These are phyloP conservation scores for Scaptomyza polygonia DNA, from an alignment of 2,888 invertebrate species.

Conservation along the genomic window DNA sequence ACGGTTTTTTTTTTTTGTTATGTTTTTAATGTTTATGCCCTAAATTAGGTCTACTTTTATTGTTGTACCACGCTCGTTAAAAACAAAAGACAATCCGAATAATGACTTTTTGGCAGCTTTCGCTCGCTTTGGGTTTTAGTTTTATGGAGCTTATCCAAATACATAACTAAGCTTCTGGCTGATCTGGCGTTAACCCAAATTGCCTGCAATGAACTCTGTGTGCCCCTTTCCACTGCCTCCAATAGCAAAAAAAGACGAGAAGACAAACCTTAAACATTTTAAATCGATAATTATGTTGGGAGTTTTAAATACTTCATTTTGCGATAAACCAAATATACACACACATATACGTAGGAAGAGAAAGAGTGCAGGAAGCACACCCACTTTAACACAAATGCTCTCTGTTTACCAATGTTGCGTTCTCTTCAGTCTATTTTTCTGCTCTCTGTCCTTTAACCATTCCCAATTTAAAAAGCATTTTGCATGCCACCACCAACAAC, in stretches of 20 bases:
- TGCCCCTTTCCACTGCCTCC: not conserved
- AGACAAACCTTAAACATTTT: conserved; percentile 23
- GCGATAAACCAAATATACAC: conserved; percentile 34
- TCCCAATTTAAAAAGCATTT: conserved; percentile 29
- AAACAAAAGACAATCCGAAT: conserved; percentile 43
- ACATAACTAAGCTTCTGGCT: conserved; percentile 36
- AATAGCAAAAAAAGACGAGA: conserved; percentile 11
- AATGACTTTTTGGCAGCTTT: conserved; percentile 71
- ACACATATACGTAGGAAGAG: not conserved
- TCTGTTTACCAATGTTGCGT: conserved; percentile 51
- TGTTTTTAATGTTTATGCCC: conserved; percentile 37
- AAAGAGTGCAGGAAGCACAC: not conserved
- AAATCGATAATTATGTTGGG: conserved; percentile 58
- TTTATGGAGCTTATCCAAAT: conserved; percentile 30
- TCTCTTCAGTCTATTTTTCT: conserved; percentile 3
- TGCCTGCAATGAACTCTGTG: conserved; percentile 67
- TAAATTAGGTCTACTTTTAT: conserved; percentile 50
- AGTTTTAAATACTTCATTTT: conserved; percentile 51
- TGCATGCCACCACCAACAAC: conserved; percentile 51
- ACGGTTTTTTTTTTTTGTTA: conserved; percentile 19
- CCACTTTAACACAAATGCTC: conserved; percentile 33
- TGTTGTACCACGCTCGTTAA: conserved; percentile 44
- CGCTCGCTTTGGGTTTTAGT: conserved; percentile 45
- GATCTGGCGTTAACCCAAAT: conserved; percentile 55
- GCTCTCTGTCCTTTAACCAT: conserved; percentile 4